phyloP scores from a whole-genome alignment of 2,113 vertebrate species.

The Terrapene triunguis region DNA sequence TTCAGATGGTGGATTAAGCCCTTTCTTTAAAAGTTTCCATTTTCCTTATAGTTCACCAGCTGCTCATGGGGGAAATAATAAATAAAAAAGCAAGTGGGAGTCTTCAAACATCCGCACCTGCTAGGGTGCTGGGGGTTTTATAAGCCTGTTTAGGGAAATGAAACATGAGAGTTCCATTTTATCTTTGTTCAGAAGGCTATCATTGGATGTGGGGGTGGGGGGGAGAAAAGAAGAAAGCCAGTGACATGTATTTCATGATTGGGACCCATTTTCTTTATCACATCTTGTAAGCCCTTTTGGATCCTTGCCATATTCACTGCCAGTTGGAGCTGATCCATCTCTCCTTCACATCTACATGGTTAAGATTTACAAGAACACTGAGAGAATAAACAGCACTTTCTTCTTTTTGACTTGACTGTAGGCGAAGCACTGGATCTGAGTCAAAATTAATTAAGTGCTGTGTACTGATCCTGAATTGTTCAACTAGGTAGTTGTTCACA shows the following conservation, averaged over 20 bases:
- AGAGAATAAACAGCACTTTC: background rate
- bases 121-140: background rate
- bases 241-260: background rate
- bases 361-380: background rate
- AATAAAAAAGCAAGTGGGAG: background rate
- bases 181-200: background rate
- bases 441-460: background rate
- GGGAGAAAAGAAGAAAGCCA: background rate
- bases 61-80: background rate
- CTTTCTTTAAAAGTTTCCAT: constrained; percentile 44
- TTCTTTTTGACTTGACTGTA: background rate
- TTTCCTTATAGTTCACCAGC: constrained; percentile 38
- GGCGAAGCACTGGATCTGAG: background rate
- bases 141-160: background rate
- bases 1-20: constrained; percentile 38
- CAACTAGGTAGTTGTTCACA: background rate
- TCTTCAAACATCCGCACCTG: constrained; percentile 43
- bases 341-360: background rate
- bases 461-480: background rate
- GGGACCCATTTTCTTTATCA: background rate
- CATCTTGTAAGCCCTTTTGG: background rate
- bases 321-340: background rate
- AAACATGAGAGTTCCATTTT: background rate
- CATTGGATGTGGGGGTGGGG: background rate
- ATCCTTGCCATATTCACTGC: background rate